These are phyloP conservation scores for Vidua chalybeata DNA, from an alignment of 2,113 vertebrate species.

Conservation along the genomic window DNA sequence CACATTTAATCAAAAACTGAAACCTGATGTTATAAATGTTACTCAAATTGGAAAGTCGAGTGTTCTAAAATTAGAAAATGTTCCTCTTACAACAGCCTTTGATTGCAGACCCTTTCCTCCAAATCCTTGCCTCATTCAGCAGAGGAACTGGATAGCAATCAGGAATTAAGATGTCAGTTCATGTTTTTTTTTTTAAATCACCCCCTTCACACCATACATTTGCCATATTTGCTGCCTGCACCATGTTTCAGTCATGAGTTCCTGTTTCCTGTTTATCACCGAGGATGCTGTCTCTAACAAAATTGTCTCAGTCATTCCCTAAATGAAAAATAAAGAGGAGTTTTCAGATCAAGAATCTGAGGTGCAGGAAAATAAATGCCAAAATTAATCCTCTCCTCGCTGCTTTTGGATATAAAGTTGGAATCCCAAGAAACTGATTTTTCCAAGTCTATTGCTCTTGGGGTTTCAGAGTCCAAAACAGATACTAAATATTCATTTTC, in stretches of 20 bases:
- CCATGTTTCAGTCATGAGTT: background rate
- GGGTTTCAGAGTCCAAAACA: background rate
- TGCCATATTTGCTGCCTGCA: background rate
- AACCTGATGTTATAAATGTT: background rate
- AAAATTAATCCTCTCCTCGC: background rate
- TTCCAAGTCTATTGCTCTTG: background rate
- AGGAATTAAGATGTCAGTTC: background rate
- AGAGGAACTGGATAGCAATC: background rate
- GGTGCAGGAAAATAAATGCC: background rate
- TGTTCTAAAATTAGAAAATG: constrained; percentile 17
- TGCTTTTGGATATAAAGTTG: background rate
- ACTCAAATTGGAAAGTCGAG: constrained; percentile 6
- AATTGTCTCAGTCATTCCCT: background rate
- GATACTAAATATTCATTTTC: background rate
- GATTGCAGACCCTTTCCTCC: background rate
- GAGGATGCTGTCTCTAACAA: background rate
- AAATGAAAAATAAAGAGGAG: background rate
- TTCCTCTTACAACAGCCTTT: background rate
- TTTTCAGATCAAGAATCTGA: background rate
- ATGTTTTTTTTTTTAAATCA: background rate
- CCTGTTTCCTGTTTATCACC: background rate
- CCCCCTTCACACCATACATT: background rate
- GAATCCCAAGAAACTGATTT: background rate
- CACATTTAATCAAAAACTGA: background rate
- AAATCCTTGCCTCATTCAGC: background rate